Evolutionary conservation across 2,113 vertebrate species (phyloP).

Genomic region (human (Homo sapiens)): GRCh38 chr11:19466001-19466500

Average conservation of each 20-base stretch:
- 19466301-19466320: conserved; percentile 66
- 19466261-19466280: conserved; percentile 69
- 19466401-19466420: background rate
- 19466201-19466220: background rate
- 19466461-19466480: conserved; percentile 58
- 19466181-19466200: background rate
- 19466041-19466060: conserved; percentile 25
- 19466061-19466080: conserved; percentile 62
- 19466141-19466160: conserved; percentile 7
- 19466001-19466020: background rate
- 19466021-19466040: conserved; percentile 40
- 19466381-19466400: background rate
- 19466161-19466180: background rate
- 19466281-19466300: conserved; percentile 63
- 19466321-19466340: background rate
- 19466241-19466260: conserved; percentile 55
- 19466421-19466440: conserved; percentile 69
- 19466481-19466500: conserved; percentile 76
- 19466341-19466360: background rate
- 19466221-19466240: conserved; percentile 43
- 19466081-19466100: conserved; percentile 42
- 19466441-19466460: conserved; percentile 70
- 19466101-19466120: conserved; percentile 35
- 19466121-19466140: conserved; percentile 59
- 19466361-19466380: background rate